Base-by-base conservation (phyloP, 2,888 invertebrate genomes). In the Agonum fuliginosum region DNA sequence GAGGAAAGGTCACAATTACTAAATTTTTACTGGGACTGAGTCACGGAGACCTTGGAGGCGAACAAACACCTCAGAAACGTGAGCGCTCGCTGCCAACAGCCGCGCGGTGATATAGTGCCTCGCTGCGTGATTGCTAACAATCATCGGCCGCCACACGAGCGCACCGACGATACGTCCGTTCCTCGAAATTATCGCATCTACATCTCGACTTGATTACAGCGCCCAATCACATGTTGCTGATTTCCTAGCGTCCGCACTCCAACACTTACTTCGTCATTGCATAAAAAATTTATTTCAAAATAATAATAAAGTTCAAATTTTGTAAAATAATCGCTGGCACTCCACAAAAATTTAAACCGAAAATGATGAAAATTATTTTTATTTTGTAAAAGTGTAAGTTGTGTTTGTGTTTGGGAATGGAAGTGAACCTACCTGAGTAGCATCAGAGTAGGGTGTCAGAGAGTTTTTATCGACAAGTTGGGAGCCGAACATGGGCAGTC, bases 381-480 rank as follows among this genome's bases (percentile, higher is more conserved):
- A 46, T 30, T 30, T 30, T 5, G 10, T 30, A 10, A 8, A 1
- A 8, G 30, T 30, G 30, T 30, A 30, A n/a, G 3, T 30, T 5
- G 37, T 24, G 54, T 2, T 20, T 22, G 20, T 51, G 22, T 8
- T 51, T 20, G 2, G 10, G 19, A 37, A 34, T 27, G 27, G 51
- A 48, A 24, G 14, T 10, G 14, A 67, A 89, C 92, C 93, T 90
- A 96, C 96, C 95, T 96, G 95, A 83, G 98, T 99, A 80, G 98
- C 98, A 91, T 99, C 98, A 85, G 97, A 96, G 89, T 99, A 99
- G 79, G 98, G 98, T 79, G 98, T 98, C 73, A 93, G 90, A 30
- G 97, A 97, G 87, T 95, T 94, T 88, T 95, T 93, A 89, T 95
- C 94, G 87, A 98, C 94, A 84, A 94, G 91, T 87, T 95, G 94